Base-by-base conservation (phyloP, 1,140 invertebrate species). In the Drosophila arawakana region DNA sequence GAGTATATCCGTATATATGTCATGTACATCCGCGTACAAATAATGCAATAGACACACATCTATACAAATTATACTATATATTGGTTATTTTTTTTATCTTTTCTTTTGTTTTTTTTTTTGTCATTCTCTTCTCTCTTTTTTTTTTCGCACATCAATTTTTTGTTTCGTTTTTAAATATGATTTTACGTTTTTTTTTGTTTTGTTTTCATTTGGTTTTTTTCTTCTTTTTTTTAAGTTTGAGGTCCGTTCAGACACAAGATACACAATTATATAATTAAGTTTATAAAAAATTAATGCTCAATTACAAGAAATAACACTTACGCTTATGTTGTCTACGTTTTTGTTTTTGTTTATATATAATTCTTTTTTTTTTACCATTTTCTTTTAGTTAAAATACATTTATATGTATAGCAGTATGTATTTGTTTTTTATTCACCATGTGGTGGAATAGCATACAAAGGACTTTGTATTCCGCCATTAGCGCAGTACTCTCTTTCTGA, bases 21-120 rank as follows among this genome's bases (percentile, higher is more conserved):
- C 62, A 78, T 85, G 73, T 76, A 85, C 75, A 81, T 81, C 77
- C 79, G 80, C 80, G 79, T 86, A 86, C 83, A 86, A 88, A 89
- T 88, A 88, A 89, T 89, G 84, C 84, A 89, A 89, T 89, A 89
- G 84, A 89, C 84, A 89, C 84, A 89, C 78, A 89, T 89, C 80
- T 89, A 89, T 89, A 89, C 84, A 89, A 89, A 89, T 89, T 89
- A 89, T 89, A 79, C 84, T 89, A 89, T 89, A 89, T 89, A 89
- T 84, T 90, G 84, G 74, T 88, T 85, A 85, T 71, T 77, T 73
- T 55, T 55, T 55, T 55, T 55, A 57, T 65, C 9, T 73, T 50
- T 68, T 74, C 41, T 21, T 30, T 30, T 30, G 25, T 30, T 30
- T 15, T 78, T 69, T 55, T 80, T 57, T 50, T 60, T 77, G 43